Percentiles rank a stretch among this genome's conserved stretches.
Conservation (phyloP, 2,888 invertebrate species). For the Prenolepis imparis region DNA sequence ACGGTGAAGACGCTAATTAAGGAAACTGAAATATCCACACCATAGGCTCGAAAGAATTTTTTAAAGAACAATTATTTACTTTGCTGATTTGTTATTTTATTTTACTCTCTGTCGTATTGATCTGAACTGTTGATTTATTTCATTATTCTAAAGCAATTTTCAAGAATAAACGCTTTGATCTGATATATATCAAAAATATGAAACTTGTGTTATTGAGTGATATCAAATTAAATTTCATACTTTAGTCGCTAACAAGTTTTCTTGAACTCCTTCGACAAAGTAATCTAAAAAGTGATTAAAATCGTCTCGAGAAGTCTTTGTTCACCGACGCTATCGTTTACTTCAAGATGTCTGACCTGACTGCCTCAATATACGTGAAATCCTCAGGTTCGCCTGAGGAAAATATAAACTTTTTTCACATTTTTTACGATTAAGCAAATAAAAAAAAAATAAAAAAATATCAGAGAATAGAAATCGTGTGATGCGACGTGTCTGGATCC, state of each 20-base stretch:
- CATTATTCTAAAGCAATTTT: conserved; percentile 1
- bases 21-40: background rate
- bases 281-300: conserved; percentile 54
- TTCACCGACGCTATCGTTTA: conserved; percentile 7
- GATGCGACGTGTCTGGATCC: background rate
- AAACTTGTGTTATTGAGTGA: conserved; percentile 27
- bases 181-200: conserved; percentile 12
- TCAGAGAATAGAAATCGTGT: background rate
- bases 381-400: no score
- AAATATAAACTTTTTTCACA: background rate
- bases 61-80: background rate
- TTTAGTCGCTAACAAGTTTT: conserved; percentile 38
- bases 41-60: background rate
- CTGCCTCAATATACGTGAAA: background rate
- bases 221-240: conserved; percentile 39
- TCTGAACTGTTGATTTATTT: conserved; percentile 4
- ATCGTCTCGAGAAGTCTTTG: conserved; percentile 25
- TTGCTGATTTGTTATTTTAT: background rate
- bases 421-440: background rate
- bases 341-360: conserved; percentile 2
- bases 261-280: conserved; percentile 24
- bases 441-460: background rate
- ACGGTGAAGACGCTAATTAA: conserved; percentile 4
- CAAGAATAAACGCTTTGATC: background rate
- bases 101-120: background rate